Evolutionary conservation across 2,113 vertebrate genomes (phyloP).

Genomic region (Pseudorasbora parva): DNA sequence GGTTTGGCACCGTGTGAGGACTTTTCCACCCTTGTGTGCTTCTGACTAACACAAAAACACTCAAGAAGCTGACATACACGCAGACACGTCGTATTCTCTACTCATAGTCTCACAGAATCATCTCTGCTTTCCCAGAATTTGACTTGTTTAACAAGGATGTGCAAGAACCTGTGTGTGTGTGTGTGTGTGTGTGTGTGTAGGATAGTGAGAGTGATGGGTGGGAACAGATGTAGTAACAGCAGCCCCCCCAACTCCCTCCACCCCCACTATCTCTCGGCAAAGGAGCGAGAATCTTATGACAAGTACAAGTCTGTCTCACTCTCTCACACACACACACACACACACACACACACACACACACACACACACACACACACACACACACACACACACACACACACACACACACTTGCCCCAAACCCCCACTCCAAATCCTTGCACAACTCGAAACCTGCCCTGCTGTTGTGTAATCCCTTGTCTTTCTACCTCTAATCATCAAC

Average conservation of each 20-base stretch:
- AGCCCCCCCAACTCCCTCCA: slow-evolving; percentile 45
- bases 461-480: slow-evolving; percentile 45
- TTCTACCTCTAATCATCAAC: slow-evolving; percentile 35
- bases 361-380: too few species aligned
- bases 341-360: too few species aligned
- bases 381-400: too few species aligned
- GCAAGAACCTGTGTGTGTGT: slow-evolving; percentile 56
- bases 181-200: slow-evolving; percentile 38
- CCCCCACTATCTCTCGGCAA: slow-evolving; percentile 48
- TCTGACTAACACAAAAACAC: slow-evolving; percentile 47
- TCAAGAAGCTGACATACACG: slow-evolving; percentile 17
- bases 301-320: slow-evolving; percentile 42
- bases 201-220: slow-evolving; percentile 64
- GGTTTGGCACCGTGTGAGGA: slow-evolving; percentile 57
- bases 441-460: slow-evolving; percentile 49
- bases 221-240: slow-evolving; percentile 74
- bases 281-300: slow-evolving; percentile 50
- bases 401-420: slow-evolving; percentile 9
- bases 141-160: slow-evolving; percentile 66
- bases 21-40: slow-evolving; percentile 58
- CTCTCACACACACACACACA: too few species aligned
- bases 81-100: slow-evolving; percentile 19
- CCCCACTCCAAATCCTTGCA: slow-evolving; percentile 24
- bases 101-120: slow-evolving; percentile 46
- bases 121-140: slow-evolving; percentile 31